These are phyloP conservation scores for Caenorhabditis sp. DNA, from an alignment of 2,888 invertebrate species.

Conservation along the genomic window DNA sequence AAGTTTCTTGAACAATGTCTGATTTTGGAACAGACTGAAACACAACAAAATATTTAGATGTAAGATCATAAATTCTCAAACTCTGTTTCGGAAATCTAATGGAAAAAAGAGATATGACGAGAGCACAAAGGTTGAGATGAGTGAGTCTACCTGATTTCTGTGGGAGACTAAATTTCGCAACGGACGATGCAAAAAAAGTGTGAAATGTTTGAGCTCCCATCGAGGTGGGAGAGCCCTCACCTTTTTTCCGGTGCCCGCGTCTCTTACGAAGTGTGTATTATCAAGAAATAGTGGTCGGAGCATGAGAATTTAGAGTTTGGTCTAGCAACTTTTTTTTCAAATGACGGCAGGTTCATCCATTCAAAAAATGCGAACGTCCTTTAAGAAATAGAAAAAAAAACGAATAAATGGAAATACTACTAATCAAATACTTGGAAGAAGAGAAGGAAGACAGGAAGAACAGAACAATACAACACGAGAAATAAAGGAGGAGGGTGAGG, in stretches of 20 bases:
- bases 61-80: no score
- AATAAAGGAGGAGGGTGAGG: slow-evolving; percentile 33
- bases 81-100: neutral
- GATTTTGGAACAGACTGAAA: no score
- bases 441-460: slow-evolving; percentile 10
- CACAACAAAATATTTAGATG: no score
- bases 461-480: slow-evolving; percentile 57
- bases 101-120: slow-evolving; percentile 9
- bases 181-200: slow-evolving; percentile 62
- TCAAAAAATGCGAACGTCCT: slow-evolving; percentile 34
- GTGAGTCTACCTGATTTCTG: slow-evolving; percentile 51
- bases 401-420: slow-evolving; percentile 12
- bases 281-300: slow-evolving; percentile 64
- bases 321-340: slow-evolving; percentile 62
- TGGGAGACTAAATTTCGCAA: slow-evolving; percentile 61
- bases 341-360: slow-evolving; percentile 28
- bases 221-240: slow-evolving; percentile 57
- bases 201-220: slow-evolving; percentile 65
- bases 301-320: slow-evolving; percentile 62
- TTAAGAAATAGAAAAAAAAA: neutral
- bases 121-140: slow-evolving; percentile 8
- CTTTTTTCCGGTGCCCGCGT: slow-evolving; percentile 66
- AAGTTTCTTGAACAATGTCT: no score
- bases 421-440: slow-evolving; percentile 43
- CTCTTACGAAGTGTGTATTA: slow-evolving; percentile 61